Evolutionary conservation across 2,888 invertebrate genomes (phyloP), one percentile per base, ranked within the genome.

Genomic region (Pachliopta kotzebuea): DNA sequence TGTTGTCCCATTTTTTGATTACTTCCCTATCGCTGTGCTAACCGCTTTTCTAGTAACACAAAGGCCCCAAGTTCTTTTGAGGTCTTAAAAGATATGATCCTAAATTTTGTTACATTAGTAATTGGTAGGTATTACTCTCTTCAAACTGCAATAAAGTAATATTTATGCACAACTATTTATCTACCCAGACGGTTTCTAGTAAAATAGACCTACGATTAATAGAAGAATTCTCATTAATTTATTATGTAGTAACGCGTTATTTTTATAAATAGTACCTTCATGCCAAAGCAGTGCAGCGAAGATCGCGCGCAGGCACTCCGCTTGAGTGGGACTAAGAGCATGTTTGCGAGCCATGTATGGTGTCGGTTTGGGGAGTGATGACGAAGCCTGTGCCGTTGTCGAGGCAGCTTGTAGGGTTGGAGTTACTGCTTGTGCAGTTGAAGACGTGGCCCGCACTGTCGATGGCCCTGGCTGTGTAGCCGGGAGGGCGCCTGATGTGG

Each of bases 241-340:
- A 1, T 45, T 45, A n/a, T n/a, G 37, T 37, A 37, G 37, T 37
- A 11, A 37, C 37, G 11, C 17, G 14, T 37, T 11, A 45, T 8
- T n/a, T n/a, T 45, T 45, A 4, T 42, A 23, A 17, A 18, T n/a
- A 26, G 31, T 76, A 93, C 93, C 97, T 89, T 99, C 98, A 80
- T 99, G 99, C 98, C 99, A 99, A 1, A 99, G 89, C 74, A 99
- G 95, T 0, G 99, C 98, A 0, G 99, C 98, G 85, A 99, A 99
- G 7, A 98, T 96, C 0, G 98, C 97, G n/a, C 99, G 92, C 24
- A 98, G 87, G 72, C 97, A 96, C 83, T 98, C 98, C 0, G 98
- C 98, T 61, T 98, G 96, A 0, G 98, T 96, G 0, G 98, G 98
- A 70, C 98, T 97, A 80, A 98, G 94, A 0, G 98, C 98, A 72